phyloP scores from a whole-genome alignment of 2,113 vertebrate genomes.

The Salvelinus sp. region DNA sequence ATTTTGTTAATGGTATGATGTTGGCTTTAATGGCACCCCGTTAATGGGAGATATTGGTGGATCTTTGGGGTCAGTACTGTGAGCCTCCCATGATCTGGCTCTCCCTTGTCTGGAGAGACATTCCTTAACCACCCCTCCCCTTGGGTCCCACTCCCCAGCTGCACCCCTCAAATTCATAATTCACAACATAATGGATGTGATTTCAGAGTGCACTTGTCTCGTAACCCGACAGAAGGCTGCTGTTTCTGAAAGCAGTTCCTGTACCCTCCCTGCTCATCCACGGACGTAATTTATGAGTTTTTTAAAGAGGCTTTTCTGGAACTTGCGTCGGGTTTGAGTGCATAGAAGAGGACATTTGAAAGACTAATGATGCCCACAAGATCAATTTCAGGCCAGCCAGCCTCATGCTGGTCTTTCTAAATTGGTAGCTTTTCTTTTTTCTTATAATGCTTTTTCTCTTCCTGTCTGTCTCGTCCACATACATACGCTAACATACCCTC shows the following conservation, averaged over 20 bases:
- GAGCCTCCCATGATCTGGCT: conserved; percentile 45
- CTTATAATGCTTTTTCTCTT: conserved; percentile 57
- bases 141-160: conserved; percentile 24
- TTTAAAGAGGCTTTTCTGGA: conserved; percentile 56
- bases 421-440: conserved; percentile 46
- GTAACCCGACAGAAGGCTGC: conserved; percentile 52
- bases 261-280: conserved; percentile 30
- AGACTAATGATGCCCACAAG: conserved; percentile 64
- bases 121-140: conserved; percentile 37
- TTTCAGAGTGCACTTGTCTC: conserved; percentile 75
- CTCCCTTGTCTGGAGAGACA: conserved; percentile 41
- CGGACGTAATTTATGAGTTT: conserved; percentile 64
- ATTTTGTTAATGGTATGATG: conserved; percentile 71
- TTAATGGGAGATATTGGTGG: conserved; percentile 54
- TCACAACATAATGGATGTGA: conserved; percentile 74
- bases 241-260: conserved; percentile 60
- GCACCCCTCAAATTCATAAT: conserved; percentile 74
- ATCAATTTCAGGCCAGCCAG: conserved; percentile 67
- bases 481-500: conserved; percentile 3
- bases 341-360: conserved; percentile 53
- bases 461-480: conserved; percentile 28
- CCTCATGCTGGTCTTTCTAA: conserved; percentile 47
- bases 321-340: conserved; percentile 48
- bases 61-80: conserved; percentile 45
- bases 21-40: conserved; percentile 68